phyloP scores from a whole-genome alignment of 2,888 invertebrate species.

The Sphaeridia pumilis region DNA sequence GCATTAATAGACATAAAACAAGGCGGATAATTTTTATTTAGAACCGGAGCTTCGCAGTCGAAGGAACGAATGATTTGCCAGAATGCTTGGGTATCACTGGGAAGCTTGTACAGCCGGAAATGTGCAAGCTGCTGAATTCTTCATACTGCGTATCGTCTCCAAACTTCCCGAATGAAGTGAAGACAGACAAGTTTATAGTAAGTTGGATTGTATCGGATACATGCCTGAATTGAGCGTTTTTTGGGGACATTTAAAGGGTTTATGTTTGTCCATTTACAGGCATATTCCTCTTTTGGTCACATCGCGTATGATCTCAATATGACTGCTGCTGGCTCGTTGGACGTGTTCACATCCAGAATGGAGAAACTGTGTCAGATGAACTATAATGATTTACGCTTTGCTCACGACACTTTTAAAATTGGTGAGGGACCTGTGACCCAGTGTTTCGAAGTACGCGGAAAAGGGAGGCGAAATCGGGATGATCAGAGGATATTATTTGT shows the following conservation, averaged over 20 bases:
- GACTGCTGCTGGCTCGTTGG: background rate
- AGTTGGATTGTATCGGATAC: no score
- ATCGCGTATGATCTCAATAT: slow-evolving; percentile 39
- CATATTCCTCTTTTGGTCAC: slow-evolving; percentile 43
- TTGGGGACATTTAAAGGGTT: no score
- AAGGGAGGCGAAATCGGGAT: no score
- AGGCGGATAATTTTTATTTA: no score
- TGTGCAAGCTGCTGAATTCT: slow-evolving; percentile 23
- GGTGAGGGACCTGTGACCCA: no score
- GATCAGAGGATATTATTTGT: no score
- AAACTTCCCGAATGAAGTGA: slow-evolving; percentile 6
- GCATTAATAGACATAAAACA: no score
- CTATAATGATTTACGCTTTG: slow-evolving; percentile 20
- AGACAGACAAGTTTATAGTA: slow-evolving; percentile 14
- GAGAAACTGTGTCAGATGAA: slow-evolving; percentile 37
- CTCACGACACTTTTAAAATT: slow-evolving; percentile 6
- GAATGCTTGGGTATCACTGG: slow-evolving; percentile 25
- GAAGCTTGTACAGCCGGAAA: slow-evolving; percentile 21
- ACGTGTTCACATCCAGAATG: slow-evolving; percentile 17
- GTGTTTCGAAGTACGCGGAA: no score
- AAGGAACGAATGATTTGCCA: slow-evolving; percentile 30
- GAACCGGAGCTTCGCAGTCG: no score
- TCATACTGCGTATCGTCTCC: slow-evolving; percentile 8
- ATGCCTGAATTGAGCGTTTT: no score
- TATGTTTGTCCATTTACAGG: no score